These are phyloP conservation scores for Endomychus coccineus DNA, from an alignment of 2,888 invertebrate species.

Conservation along the genomic window DNA sequence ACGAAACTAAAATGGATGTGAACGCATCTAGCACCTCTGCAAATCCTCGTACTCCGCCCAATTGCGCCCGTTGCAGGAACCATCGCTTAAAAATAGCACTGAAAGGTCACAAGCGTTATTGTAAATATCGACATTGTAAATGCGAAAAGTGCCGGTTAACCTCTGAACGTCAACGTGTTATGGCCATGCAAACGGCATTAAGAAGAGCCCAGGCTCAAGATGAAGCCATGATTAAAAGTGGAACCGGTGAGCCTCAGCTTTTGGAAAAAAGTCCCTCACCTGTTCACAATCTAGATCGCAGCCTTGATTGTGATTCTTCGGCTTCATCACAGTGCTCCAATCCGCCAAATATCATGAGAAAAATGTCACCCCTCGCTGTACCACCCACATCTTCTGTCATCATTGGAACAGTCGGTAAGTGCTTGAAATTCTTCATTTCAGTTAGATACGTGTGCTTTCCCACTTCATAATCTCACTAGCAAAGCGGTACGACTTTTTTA, in stretches of 20 bases:
- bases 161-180: slow-evolving; percentile 78
- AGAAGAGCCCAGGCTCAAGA: slow-evolving; percentile 81
- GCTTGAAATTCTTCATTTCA: too few relatives aligned
- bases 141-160: slow-evolving; percentile 84
- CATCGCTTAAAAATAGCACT: slow-evolving; percentile 82
- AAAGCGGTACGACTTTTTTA: too few relatives aligned
- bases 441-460: too few relatives aligned
- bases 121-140: slow-evolving; percentile 73
- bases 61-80: slow-evolving; percentile 88
- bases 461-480: too few relatives aligned
- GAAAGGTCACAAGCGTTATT: slow-evolving; percentile 89
- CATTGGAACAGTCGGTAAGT: slow-evolving; percentile 34
- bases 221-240: slow-evolving; percentile 51
- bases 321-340: slow-evolving; percentile 52
- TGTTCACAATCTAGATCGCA: slow-evolving; percentile 42
- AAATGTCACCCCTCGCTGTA: slow-evolving; percentile 45
- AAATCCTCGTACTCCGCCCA: slow-evolving; percentile 72
- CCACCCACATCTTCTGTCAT: slow-evolving; percentile 40
- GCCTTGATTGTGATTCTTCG: slow-evolving; percentile 51
- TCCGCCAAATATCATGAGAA: slow-evolving; percentile 44
- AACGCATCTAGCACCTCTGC: slow-evolving; percentile 51
- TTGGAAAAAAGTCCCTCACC: slow-evolving; percentile 36
- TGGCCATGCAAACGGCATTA: slow-evolving; percentile 82
- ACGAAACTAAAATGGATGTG: slow-evolving; percentile 48
- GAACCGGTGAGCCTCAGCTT: slow-evolving; percentile 23